A percentile compares a stretch with the other conserved stretches of the same genome.
Conservation (phyloP, 1,140 invertebrate species). For the Leucophenga varia region DNA sequence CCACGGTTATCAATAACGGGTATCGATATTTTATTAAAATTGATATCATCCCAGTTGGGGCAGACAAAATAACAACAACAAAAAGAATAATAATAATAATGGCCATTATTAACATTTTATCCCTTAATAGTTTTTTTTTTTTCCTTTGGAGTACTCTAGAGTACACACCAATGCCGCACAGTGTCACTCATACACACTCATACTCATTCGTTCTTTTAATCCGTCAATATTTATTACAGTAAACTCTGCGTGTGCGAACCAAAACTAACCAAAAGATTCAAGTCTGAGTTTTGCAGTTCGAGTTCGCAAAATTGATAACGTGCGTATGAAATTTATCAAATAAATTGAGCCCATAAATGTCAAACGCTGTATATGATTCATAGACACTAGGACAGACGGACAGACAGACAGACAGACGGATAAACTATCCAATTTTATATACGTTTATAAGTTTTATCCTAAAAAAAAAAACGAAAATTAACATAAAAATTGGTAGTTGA, state of each 20-base stretch:
- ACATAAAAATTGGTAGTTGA: too few species aligned
- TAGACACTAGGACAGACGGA: constrained; percentile 16
- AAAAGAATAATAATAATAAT: constrained; percentile 48
- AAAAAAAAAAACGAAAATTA: too few species aligned
- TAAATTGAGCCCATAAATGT: constrained; percentile 53
- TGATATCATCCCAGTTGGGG: constrained; percentile 22
- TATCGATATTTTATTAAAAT: constrained; percentile 53
- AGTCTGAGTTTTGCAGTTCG: constrained; percentile 1
- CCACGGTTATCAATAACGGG: constrained; percentile 48
- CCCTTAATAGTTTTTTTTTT: constrained; percentile 38
- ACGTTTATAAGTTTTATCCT: too few species aligned
- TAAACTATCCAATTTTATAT: too few species aligned
- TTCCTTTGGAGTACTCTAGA: constrained; percentile 17
- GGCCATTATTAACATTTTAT: constrained; percentile 47
- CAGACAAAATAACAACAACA: constrained; percentile 11
- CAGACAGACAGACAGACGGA: not conserved
- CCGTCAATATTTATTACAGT: constrained; percentile 51
- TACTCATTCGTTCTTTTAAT: too few species aligned
- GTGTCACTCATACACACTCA: constrained; percentile 49
- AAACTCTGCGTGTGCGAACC: constrained; percentile 21
- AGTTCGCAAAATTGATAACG: constrained; percentile 43
- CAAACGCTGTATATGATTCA: constrained; percentile 48
- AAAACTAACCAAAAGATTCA: not conserved
- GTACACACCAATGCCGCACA: constrained; percentile 31
- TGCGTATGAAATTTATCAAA: constrained; percentile 54